A percentile compares a stretch with the other conserved stretches of the same genome.
phyloP scores from a whole-genome alignment of 2,797 vertebrate genomes.

The Pipistrellus nathusii region DNA sequence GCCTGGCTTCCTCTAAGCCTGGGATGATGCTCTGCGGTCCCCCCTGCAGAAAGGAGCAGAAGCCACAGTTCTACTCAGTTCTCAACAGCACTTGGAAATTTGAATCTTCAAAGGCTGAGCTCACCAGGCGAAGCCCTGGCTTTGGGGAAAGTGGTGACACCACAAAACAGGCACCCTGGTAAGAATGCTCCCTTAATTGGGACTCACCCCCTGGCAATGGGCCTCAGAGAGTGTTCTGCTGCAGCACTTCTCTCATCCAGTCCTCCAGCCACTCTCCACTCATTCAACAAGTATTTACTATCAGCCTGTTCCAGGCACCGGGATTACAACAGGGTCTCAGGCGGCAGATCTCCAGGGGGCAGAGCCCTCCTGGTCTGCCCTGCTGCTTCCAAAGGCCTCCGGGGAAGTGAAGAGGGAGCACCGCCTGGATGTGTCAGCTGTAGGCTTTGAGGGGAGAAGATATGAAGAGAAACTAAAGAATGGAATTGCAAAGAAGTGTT shows the following conservation, averaged over 20 bases:
- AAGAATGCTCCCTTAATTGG: neutral
- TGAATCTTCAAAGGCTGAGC: conserved; percentile 52
- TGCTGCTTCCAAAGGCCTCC: neutral
- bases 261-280: neutral
- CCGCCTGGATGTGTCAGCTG: neutral
- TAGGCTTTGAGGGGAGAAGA: neutral
- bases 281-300: neutral
- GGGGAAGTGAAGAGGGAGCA: neutral
- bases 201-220: neutral
- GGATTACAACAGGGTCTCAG: neutral
- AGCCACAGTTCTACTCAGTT: conserved; percentile 46
- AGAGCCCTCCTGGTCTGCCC: neutral
- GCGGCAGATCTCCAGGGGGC: neutral
- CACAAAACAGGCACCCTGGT: conserved; percentile 2
- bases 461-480: conserved; percentile 26
- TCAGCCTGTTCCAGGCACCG: neutral
- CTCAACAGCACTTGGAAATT: conserved; percentile 35
- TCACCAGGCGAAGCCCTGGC: conserved; percentile 37
- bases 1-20: conserved; percentile 63
- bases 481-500: neutral
- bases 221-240: neutral
- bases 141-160: neutral
- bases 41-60: neutral
- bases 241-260: neutral
- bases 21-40: neutral